Percentiles rank a stretch among this genome's conserved stretches.
phyloP scores from a whole-genome alignment of 2,888 invertebrate species.

The Orthosia cruda region DNA sequence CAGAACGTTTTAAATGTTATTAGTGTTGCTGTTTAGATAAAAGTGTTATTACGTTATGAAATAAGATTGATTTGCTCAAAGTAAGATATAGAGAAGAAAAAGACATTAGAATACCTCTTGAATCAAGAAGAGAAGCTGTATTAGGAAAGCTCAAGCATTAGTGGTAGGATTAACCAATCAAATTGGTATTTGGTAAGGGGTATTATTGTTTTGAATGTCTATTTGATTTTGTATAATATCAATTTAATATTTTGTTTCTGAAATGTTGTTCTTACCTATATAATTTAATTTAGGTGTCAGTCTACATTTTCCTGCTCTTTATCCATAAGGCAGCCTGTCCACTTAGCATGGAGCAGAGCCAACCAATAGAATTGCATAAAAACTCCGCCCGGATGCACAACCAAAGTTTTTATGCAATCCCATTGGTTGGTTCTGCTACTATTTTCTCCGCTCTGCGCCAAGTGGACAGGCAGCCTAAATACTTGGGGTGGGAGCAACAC shows the following conservation, averaged over 20 bases:
- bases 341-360: too few species aligned
- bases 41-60: conserved; percentile 11
- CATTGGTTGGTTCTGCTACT: too few species aligned
- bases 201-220: not conserved
- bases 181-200: conserved; percentile 30
- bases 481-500: not conserved
- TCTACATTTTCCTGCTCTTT: not conserved
- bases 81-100: not conserved
- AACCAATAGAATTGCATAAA: too few species aligned
- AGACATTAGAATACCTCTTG: conserved; percentile 2
- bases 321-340: too few species aligned
- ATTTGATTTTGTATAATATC: not conserved
- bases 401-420: too few species aligned
- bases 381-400: accelerated
- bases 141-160: not conserved
- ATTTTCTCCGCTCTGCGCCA: too few species aligned
- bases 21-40: conserved; percentile 24
- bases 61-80: conserved; percentile 3
- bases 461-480: too few species aligned
- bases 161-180: not conserved
- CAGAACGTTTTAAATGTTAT: conserved; percentile 20
- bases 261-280: not conserved
- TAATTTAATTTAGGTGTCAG: not conserved
- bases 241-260: not conserved
- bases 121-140: not conserved